Conservation (phyloP, 2,888 invertebrate genomes). For the Lasioglossum calceatum region DNA sequence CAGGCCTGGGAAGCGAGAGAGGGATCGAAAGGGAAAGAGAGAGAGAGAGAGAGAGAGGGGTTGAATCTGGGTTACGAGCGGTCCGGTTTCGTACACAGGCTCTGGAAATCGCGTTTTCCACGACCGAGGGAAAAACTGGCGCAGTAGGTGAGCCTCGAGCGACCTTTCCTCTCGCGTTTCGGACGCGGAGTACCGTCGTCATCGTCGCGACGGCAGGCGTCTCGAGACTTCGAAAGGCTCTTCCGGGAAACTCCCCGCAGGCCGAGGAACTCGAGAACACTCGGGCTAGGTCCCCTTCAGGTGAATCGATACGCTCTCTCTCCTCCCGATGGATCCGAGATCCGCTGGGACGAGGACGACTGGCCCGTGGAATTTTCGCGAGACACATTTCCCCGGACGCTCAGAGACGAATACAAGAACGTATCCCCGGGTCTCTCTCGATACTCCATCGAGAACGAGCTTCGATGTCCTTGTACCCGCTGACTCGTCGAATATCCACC, state of each 20-base stretch:
- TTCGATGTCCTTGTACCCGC: not conserved
- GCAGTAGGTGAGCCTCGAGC: constrained; percentile 47
- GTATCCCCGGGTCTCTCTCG: not conserved
- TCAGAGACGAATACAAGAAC: constrained; percentile 38
- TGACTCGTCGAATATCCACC: not conserved
- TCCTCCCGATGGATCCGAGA: constrained; percentile 53
- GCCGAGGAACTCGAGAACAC: constrained; percentile 61
- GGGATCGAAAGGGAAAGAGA: not conserved
- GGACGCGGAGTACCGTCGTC: constrained; percentile 6
- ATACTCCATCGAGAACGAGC: not conserved
- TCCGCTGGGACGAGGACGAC: constrained; percentile 25
- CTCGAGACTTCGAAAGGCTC: constrained; percentile 68
- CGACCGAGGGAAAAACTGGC: constrained; percentile 39
- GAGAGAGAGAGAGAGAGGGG: not conserved
- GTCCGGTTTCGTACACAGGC: not conserved
- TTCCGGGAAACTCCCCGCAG: constrained; percentile 51
- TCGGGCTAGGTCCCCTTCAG: constrained; percentile 24
- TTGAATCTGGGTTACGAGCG: not conserved
- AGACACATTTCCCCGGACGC: constrained; percentile 46
- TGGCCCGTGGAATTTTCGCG: constrained; percentile 53
- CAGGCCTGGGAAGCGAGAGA: not conserved
- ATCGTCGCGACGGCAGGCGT: constrained; percentile 23
- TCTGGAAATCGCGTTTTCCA: not conserved
- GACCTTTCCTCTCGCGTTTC: constrained; percentile 46
- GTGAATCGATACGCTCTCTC: constrained; percentile 60